Base-by-base conservation (phyloP, 2,797 vertebrate genomes). In the Microctenopoma steveboyesi region DNA sequence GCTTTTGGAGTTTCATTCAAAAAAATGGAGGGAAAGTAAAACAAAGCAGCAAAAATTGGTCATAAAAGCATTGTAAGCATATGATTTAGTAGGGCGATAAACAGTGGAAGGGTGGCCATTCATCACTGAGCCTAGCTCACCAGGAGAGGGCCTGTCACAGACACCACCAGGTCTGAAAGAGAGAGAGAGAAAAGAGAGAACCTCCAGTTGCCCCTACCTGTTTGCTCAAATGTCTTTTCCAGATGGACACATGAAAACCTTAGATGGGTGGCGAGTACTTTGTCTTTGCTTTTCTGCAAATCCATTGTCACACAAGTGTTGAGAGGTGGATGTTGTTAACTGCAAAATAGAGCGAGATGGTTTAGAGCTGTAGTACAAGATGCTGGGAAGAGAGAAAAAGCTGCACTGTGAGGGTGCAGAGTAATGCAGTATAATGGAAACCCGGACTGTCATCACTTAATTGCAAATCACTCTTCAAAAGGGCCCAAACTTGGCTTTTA, bases 21-120 rank as follows among this genome's bases (percentile, higher is more conserved):
- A 88, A 93, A 93, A 91, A 78, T 62, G 55, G 64, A 69, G 67
- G 72, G 47, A 43, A 64, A 74, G 71, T 79, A 82, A 93, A 92
- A 92, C 86, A 94, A 95, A 93, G 88, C 86, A 85, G 87, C 89
- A 92, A 89, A 92, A 93, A 93, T 86, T 88, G 91, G 88, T 93
- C 93, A 92, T 94, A 93, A 94, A 94, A 92, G 91, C 91, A 86
- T 91, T 87, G 91, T 90, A 94, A 91, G 90, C 84, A 55, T 86
- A 90, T 94, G 94, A 95, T 95, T 94, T 94, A 95, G 93, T 93
- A 86, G 76, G 86, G 87, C 91, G 93, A 94, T 94, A 94, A 94
- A 94, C 87, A 94, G 84, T 67, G 84, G 92, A 93, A 87, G 91
- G 92, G 89, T 93, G 88, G 91, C 74, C 90, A 91, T 95, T 94